Percentiles rank a stretch among this genome's conserved stretches.
These are phyloP conservation scores for Molossus molossus DNA, from an alignment of 2,797 vertebrate species.

Conservation along the genomic window DNA sequence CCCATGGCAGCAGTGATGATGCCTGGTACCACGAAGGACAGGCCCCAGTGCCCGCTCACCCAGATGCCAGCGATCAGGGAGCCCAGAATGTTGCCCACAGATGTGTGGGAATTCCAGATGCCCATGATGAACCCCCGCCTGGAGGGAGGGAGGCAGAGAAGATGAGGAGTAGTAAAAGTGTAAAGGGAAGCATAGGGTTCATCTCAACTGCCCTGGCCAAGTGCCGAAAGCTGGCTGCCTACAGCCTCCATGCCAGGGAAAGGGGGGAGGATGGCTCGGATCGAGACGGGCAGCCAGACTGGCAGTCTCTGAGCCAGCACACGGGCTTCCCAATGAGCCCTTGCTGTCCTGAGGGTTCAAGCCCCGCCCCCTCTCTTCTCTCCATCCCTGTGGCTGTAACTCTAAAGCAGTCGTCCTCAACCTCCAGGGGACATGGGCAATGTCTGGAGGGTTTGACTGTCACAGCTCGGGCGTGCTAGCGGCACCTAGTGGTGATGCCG, in stretches of 20 bases:
- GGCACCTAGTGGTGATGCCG: no score
- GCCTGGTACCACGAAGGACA: slow-evolving; percentile 97
- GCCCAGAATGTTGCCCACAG: slow-evolving; percentile 98
- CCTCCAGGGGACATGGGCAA: not conserved
- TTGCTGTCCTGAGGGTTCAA: rapidly evolving
- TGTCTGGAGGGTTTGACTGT: not conserved
- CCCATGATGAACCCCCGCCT: slow-evolving; percentile 99
- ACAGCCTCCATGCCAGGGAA: not conserved
- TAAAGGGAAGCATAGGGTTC: not conserved
- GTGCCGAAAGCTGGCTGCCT: not conserved
- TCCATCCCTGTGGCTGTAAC: not conserved
- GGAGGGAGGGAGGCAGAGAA: not conserved
- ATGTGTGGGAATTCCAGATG: slow-evolving; percentile 99
- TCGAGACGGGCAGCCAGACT: no score
- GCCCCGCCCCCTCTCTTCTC: not conserved
- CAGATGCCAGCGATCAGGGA: slow-evolving; percentile 96
- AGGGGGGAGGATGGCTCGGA: not conserved
- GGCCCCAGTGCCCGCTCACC: slow-evolving; percentile 95
- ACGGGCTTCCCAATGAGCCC: not conserved
- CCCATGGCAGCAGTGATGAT: slow-evolving; percentile 93
- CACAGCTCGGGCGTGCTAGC: not conserved
- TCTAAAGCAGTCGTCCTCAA: not conserved
- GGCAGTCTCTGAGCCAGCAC: not conserved
- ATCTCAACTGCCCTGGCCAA: not conserved
- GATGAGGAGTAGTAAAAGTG: not conserved